These are phyloP conservation scores for Idaea aversata DNA, from an alignment of 2,888 invertebrate species.

Conservation along the genomic window DNA sequence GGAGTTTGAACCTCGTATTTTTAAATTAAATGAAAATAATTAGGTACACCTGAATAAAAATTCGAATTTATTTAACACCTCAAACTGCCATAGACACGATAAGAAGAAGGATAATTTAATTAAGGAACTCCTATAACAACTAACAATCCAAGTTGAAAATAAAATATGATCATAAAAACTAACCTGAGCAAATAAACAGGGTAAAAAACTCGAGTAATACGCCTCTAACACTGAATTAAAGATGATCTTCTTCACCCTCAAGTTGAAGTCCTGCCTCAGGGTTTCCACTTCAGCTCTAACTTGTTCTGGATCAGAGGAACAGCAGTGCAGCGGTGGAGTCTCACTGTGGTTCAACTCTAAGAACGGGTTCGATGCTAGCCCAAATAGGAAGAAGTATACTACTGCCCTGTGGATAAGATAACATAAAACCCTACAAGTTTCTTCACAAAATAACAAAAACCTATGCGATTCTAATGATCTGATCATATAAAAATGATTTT, in stretches of 20 bases:
- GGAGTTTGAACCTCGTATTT: too few species aligned
- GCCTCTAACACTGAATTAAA: conserved; percentile 91
- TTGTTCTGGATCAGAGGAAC: conserved; percentile 85
- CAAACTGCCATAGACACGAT: too few species aligned
- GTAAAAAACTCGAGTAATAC: conserved; percentile 93
- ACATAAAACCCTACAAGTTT: background rate
- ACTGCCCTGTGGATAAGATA: conserved; percentile 77
- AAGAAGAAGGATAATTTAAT: too few species aligned
- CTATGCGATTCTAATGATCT: too few species aligned
- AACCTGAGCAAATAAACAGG: conserved; percentile 94
- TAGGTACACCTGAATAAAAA: too few species aligned
- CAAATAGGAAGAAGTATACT: conserved; percentile 91
- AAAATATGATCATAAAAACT: conserved; percentile 22
- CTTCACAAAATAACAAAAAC: too few species aligned
- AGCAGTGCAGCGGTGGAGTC: conserved; percentile 87
- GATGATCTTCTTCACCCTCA: conserved; percentile 92
- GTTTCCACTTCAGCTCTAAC: conserved; percentile 92
- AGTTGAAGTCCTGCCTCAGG: conserved; percentile 92
- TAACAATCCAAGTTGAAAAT: background rate
- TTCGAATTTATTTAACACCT: too few species aligned
- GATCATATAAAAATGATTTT: too few species aligned
- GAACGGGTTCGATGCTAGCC: conserved; percentile 87
- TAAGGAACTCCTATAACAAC: too few species aligned
- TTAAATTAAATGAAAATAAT: too few species aligned
- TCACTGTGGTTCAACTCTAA: conserved; percentile 81